Conservation (phyloP, 2,888 invertebrate species). For the Parnassius orleans region DNA sequence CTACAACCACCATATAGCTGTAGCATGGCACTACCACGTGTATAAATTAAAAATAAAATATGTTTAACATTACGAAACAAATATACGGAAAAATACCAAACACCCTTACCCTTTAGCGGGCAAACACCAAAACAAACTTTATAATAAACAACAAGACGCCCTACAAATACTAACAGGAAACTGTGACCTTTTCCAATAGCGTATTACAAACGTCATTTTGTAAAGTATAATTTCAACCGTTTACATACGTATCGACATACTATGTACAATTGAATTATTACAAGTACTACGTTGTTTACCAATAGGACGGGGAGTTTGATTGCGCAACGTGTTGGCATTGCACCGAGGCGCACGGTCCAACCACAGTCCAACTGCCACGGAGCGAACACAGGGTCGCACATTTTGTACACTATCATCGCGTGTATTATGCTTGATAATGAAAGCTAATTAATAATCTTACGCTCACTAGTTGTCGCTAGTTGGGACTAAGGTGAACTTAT, state of each 20-base stretch:
- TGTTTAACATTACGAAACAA: too few relatives aligned
- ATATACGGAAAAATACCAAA: too few relatives aligned
- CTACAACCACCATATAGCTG: too few relatives aligned
- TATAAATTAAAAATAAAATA: too few relatives aligned
- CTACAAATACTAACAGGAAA: not conserved
- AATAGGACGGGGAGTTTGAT: constrained; percentile 35
- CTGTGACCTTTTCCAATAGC: not conserved
- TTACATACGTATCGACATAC: not conserved
- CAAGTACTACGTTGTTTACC: constrained; percentile 40
- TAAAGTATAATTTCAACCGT: not conserved
- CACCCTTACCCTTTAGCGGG: too few relatives aligned
- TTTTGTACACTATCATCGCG: not conserved
- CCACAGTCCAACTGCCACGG: constrained; percentile 7
- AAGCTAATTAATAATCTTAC: too few relatives aligned
- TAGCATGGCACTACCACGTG: too few relatives aligned
- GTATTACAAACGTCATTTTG: not conserved
- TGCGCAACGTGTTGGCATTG: constrained; percentile 39
- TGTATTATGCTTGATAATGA: not conserved
- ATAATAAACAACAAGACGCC: not conserved
- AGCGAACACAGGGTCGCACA: constrained; percentile 2
- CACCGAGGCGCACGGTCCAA: constrained; percentile 26
- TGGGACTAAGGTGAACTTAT: too few relatives aligned
- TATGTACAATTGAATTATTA: constrained; percentile 12
- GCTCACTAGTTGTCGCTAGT: too few relatives aligned
- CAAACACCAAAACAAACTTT: too few relatives aligned